Percentiles rank a stretch among this genome's conserved stretches.
Conservation (phyloP, 2,797 vertebrate species). For the Tympanoctomys barrerae region DNA sequence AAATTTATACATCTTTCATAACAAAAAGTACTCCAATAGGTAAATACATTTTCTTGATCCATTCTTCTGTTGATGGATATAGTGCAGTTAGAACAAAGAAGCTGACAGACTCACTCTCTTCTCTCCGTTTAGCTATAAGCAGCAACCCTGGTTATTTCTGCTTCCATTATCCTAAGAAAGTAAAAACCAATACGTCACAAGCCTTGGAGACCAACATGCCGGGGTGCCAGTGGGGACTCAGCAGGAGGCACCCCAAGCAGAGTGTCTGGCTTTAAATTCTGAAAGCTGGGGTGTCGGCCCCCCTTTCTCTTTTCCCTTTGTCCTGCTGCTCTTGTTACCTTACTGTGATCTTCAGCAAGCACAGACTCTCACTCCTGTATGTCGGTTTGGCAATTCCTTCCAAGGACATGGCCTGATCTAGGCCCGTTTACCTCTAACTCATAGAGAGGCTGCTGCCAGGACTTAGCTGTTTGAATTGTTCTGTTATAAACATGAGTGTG, state of each 20-base stretch:
- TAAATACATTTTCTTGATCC: not conserved
- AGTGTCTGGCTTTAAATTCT: not conserved
- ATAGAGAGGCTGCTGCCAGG: not conserved
- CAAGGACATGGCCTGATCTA: not conserved
- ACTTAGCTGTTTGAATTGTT: not conserved
- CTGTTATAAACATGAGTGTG: not conserved
- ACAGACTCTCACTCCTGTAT: not conserved
- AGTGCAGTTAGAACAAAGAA: not conserved
- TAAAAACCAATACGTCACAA: not conserved
- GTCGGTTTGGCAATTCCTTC: not conserved
- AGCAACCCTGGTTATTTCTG: not conserved
- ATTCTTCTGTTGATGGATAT: not conserved
- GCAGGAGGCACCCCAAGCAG: not conserved
- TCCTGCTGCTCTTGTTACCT: not conserved
- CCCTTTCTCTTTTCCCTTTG: not conserved
- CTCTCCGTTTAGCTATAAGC: not conserved
- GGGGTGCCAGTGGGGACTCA: not conserved
- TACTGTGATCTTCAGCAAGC: not conserved
- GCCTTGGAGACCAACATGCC: not conserved
- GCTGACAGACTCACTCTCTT: not conserved
- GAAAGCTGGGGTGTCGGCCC: not conserved
- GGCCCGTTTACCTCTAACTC: not conserved
- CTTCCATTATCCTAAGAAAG: not conserved
- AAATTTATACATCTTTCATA: not conserved
- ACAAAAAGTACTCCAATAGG: not conserved